Evolutionary conservation across 2,888 invertebrate genomes (phyloP).

Genomic region (Seladonia tumulorum): DNA sequence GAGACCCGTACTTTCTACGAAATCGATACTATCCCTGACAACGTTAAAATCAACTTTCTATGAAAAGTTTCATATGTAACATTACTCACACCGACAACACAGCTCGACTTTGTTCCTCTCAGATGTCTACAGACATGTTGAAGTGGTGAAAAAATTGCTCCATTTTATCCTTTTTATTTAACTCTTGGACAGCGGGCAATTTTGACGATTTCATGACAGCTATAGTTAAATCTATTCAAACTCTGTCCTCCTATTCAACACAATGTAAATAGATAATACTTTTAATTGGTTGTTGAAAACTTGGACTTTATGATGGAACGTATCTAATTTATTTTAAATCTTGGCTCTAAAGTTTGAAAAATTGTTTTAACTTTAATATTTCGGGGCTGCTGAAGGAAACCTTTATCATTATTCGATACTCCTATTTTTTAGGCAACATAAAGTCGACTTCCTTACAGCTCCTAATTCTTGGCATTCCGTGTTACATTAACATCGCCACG

Average conservation of each 20-base stretch:
- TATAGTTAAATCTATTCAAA: too few species aligned
- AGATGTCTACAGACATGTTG: neutral
- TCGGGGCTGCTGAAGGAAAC: neutral
- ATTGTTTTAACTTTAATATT: neutral
- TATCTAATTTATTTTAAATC: too few species aligned
- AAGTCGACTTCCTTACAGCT: neutral
- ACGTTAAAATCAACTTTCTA: slow-evolving; percentile 66
- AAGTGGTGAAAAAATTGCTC: too few species aligned
- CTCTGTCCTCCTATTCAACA: too few species aligned
- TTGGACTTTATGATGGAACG: too few species aligned
- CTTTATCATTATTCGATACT: neutral
- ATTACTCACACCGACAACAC: slow-evolving; percentile 28
- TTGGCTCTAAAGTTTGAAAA: too few species aligned
- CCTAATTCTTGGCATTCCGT: neutral
- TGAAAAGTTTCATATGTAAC: slow-evolving; percentile 52
- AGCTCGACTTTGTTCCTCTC: slow-evolving; percentile 19
- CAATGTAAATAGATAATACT: too few species aligned
- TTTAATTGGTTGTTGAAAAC: too few species aligned
- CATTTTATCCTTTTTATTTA: too few species aligned
- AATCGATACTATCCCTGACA: slow-evolving; percentile 66
- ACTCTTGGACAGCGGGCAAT: too few species aligned
- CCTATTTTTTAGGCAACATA: neutral
- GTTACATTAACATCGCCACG: neutral
- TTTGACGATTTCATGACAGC: too few species aligned
- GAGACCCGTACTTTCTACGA: slow-evolving; percentile 60